Percentiles rank a stretch among this genome's conserved stretches.
Conservation (phyloP, 1,140 invertebrate species). For the Caenorhabditis latens region DNA sequence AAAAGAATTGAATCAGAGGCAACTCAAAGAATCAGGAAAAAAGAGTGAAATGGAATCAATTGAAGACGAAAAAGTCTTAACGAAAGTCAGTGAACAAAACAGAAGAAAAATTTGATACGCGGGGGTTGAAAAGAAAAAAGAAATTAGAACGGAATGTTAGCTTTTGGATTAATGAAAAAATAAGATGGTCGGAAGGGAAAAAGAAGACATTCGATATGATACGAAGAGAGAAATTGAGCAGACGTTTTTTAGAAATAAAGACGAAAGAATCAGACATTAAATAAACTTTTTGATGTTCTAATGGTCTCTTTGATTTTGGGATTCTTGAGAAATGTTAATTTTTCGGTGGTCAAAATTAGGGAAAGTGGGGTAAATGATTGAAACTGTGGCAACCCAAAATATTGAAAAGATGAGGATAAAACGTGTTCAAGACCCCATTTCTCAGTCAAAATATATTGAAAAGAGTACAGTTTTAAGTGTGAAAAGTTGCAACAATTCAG, state of each 20-base stretch:
- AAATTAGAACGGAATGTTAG: conserved; percentile 24
- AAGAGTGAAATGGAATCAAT: conserved; percentile 32
- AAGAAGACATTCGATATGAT: conserved; percentile 31
- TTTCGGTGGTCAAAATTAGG: too few relatives aligned
- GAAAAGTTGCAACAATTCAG: neutral
- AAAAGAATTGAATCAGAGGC: neutral
- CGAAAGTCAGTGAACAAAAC: neutral
- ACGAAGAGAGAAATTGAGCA: neutral
- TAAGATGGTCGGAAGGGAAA: conserved; percentile 13
- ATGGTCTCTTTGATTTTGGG: too few relatives aligned
- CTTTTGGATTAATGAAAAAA: conserved; percentile 46
- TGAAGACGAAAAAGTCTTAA: neutral
- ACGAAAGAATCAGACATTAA: conserved; percentile 25
- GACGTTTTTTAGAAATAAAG: neutral
- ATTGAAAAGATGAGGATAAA: too few relatives aligned
- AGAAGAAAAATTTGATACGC: neutral
- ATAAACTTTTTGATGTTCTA: neutral
- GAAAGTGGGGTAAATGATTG: too few relatives aligned
- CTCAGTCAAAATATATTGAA: too few relatives aligned
- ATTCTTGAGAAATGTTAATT: too few relatives aligned
- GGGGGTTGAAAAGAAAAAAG: neutral
- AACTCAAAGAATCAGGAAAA: neutral
- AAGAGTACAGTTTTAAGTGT: too few relatives aligned
- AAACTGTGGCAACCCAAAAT: too few relatives aligned
- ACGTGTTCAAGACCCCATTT: too few relatives aligned